phyloP scores from a whole-genome alignment of 2,888 invertebrate genomes.

The Aphidoletes aphidimyza region DNA sequence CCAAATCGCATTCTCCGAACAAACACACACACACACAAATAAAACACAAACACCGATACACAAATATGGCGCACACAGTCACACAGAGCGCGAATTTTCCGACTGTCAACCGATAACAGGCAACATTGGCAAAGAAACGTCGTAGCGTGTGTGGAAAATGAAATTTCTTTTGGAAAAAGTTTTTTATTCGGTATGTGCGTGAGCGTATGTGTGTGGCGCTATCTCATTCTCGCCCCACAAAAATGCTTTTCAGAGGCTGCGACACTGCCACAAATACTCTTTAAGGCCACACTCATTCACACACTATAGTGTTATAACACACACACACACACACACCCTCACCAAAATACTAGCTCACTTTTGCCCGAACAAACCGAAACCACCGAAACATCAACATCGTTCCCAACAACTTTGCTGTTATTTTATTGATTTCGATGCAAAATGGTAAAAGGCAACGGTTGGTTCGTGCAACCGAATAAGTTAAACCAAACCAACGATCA shows the following conservation, averaged over 20 bases:
- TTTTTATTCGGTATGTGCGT: no score
- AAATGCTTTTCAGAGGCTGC: no score
- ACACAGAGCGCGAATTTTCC: not conserved
- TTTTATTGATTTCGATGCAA: conserved; percentile 32
- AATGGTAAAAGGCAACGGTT: no score
- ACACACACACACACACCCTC: no score
- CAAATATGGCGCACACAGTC: no score
- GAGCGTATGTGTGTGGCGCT: not conserved
- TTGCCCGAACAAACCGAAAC: not conserved
- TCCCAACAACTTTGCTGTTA: no score
- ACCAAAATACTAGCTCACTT: not conserved
- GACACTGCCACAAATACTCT: no score
- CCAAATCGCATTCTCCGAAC: not conserved
- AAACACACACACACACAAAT: not conserved
- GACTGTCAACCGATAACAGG: not conserved
- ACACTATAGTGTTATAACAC: no score
- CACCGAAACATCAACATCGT: no score
- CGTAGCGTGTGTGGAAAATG: not conserved
- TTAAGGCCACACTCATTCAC: no score
- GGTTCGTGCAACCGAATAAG: not conserved
- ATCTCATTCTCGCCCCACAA: not conserved
- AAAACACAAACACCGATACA: no score
- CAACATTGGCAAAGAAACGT: not conserved
- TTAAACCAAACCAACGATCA: not conserved
- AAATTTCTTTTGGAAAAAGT: not conserved